Evolutionary conservation across 2,113 vertebrate genomes (phyloP).

Genomic region (Varanus salvator): DNA sequence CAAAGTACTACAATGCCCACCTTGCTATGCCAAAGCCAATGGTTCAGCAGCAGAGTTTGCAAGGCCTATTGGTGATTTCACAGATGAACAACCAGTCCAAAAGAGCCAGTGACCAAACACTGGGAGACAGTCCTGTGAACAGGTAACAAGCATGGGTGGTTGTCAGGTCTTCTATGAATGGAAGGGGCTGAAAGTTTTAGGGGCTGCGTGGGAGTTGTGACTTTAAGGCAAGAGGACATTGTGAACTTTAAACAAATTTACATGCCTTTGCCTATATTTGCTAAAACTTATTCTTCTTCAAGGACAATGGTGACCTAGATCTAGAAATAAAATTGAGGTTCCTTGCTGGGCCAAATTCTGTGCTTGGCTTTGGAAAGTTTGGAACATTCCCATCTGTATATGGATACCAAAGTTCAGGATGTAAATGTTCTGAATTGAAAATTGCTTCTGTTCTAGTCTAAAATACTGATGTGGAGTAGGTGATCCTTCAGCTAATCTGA

Average conservation of each 20-base stretch:
- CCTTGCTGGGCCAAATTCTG: neutral
- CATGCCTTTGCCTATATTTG: neutral
- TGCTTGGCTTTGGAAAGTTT: no score
- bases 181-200: neutral
- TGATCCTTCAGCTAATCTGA: no score
- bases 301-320: no score
- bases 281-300: neutral
- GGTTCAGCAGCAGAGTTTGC: slow-evolving; percentile 8
- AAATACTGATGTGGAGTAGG: no score
- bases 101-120: neutral
- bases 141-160: neutral
- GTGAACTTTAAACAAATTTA: neutral
- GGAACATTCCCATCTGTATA: neutral
- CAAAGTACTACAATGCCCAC: neutral
- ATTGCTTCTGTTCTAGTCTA: neutral
- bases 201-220: neutral
- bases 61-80: slow-evolving; percentile 62
- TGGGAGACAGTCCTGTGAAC: neutral
- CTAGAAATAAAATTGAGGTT: neutral
- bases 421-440: neutral
- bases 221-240: neutral
- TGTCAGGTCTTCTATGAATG: neutral
- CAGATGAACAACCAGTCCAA: slow-evolving; percentile 51
- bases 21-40: slow-evolving; percentile 20
- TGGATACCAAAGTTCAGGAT: neutral